phyloP scores from a whole-genome alignment of 2,888 invertebrate species.

The Amphipoea oculea region DNA sequence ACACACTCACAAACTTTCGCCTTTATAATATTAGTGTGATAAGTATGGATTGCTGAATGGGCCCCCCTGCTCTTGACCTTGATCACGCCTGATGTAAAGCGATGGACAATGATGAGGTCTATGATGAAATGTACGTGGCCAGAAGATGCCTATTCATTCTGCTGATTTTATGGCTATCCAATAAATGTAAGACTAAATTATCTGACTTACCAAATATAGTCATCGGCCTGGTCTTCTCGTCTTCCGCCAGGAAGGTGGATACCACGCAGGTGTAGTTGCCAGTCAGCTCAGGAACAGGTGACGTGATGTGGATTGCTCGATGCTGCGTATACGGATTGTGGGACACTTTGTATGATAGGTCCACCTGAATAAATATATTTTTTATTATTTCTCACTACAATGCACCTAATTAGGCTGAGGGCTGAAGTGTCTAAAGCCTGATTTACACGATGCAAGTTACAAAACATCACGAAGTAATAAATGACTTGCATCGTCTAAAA shows the following conservation, averaged over 20 bases:
- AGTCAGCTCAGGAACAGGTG: constrained; percentile 92
- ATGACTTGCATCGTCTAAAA: background rate
- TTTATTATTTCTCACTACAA: background rate
- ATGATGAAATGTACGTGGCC: background rate
- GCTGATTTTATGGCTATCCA: background rate
- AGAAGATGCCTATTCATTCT: no score
- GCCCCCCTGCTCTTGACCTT: background rate
- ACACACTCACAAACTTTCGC: no score
- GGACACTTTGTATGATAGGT: constrained; percentile 92
- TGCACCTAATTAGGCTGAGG: background rate
- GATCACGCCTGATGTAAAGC: background rate
- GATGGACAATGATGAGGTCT: background rate
- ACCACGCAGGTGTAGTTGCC: constrained; percentile 94
- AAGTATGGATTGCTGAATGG: no score
- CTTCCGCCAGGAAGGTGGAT: constrained; percentile 93
- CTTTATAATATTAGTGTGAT: no score
- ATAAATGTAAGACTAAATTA: background rate
- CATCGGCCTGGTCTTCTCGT: constrained; percentile 91
- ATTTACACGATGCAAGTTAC: background rate
- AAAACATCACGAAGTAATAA: background rate
- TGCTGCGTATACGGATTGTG: constrained; percentile 92
- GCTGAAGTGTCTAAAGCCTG: background rate
- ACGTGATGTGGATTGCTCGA: constrained; percentile 92
- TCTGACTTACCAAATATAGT: constrained; percentile 91
- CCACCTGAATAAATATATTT: constrained; percentile 82